A percentile compares a stretch with the other conserved stretches of the same genome.
Evolutionary conservation across 2,797 vertebrate genomes (phyloP).

Genomic region (Smutsia gigantea): DNA sequence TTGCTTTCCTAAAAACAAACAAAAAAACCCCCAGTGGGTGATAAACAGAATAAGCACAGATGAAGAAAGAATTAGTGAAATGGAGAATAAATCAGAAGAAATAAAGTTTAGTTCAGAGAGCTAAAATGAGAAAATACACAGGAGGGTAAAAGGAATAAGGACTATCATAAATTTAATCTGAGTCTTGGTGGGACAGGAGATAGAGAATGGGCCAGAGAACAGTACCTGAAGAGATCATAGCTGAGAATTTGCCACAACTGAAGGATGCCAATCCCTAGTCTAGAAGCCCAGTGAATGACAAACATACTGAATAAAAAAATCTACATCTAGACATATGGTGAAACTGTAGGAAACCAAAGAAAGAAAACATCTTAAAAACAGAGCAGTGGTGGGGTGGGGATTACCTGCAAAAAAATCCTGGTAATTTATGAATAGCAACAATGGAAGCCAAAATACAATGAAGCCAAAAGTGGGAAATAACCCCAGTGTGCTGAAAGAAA

Average conservation of each 20-base stretch:
- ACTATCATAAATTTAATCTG: neutral
- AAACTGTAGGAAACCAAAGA: neutral
- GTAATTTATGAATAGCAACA: neutral
- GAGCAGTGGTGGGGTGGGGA: neutral
- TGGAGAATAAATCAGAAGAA: neutral
- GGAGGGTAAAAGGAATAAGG: neutral
- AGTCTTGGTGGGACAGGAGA: neutral
- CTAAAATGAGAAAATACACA: neutral
- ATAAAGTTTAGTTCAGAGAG: neutral
- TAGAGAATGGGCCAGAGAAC: neutral
- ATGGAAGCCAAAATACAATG: neutral
- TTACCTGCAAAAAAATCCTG: neutral
- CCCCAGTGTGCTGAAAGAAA: neutral
- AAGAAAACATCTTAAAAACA: neutral
- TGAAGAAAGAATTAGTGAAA: neutral
- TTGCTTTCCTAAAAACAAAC: too few species aligned
- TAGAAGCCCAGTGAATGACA: neutral
- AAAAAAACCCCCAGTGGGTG: too few species aligned
- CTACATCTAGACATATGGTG: neutral
- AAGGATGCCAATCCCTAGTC: neutral
- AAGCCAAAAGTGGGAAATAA: neutral
- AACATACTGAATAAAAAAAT: neutral
- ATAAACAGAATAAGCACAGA: neutral
- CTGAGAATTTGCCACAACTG: neutral
- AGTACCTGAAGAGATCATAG: neutral